These are phyloP conservation scores for Diglossa cyanea DNA, from an alignment of 2,797 vertebrate genomes.

Conservation along the genomic window DNA sequence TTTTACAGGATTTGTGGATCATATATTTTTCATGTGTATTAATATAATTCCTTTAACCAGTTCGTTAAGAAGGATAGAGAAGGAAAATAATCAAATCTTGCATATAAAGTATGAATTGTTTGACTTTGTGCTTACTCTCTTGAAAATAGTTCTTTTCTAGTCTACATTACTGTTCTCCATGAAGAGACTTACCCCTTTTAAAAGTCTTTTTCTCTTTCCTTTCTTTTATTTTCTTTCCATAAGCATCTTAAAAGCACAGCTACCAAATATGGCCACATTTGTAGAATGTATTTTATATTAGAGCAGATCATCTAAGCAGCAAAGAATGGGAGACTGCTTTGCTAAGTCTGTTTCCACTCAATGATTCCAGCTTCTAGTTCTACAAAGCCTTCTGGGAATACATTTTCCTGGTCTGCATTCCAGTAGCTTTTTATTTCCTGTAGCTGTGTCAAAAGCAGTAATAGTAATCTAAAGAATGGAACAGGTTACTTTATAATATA, in stretches of 20 bases:
- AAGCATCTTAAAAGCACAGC: conserved; percentile 20
- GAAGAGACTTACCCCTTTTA: background rate
- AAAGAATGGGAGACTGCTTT: conserved; percentile 64
- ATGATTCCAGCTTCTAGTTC: conserved; percentile 72
- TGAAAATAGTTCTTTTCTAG: background rate
- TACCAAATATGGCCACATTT: conserved; percentile 25
- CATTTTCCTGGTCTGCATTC: conserved; percentile 74
- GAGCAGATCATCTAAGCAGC: conserved; percentile 42
- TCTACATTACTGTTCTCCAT: background rate
- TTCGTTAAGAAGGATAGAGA: background rate
- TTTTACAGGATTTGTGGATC: background rate
- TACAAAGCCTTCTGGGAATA: conserved; percentile 77
- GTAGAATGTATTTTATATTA: conserved; percentile 56
- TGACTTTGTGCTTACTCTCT: background rate
- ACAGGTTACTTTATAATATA: conserved; percentile 71
- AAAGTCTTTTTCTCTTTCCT: background rate
- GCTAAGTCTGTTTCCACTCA: conserved; percentile 77
- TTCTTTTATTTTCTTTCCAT: background rate
- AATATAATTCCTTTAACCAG: background rate
- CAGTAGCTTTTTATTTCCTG: conserved; percentile 79
- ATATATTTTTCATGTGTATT: background rate
- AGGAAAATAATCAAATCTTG: background rate
- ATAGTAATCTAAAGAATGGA: conserved; percentile 69
- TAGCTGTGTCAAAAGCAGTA: conserved; percentile 74
- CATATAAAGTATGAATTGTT: background rate